A percentile compares a stretch with the other conserved stretches of the same genome.
phyloP scores from a whole-genome alignment of 2,113 vertebrate species.

The Carassius carassius region DNA sequence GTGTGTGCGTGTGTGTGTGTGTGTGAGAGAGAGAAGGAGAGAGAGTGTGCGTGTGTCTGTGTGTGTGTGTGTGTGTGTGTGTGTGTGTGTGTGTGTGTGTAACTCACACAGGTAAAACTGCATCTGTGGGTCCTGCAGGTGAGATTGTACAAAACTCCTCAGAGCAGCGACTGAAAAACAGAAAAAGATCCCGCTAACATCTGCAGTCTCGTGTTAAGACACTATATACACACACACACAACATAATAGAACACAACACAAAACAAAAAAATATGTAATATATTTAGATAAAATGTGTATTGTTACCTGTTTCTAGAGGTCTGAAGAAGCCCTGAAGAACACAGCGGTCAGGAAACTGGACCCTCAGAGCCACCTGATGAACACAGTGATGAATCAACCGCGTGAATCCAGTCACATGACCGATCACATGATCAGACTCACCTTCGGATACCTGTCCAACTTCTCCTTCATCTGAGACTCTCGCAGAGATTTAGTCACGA shows the following conservation, averaged over 20 bases:
- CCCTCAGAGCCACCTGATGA: conserved; percentile 86
- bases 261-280: neutral
- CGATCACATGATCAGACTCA: conserved; percentile 58
- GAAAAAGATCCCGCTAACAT: conserved; percentile 17
- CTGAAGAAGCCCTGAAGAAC: conserved; percentile 92
- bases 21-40: no score
- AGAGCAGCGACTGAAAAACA: conserved; percentile 80
- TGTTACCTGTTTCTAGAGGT: conserved; percentile 86
- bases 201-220: neutral
- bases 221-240: conserved; percentile 18
- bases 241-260: neutral
- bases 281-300: neutral
- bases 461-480: conserved; percentile 87
- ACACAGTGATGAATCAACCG: neutral
- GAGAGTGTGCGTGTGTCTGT: conserved; percentile 11
- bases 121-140: conserved; percentile 81
- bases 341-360: conserved; percentile 90
- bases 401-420: neutral
- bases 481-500: conserved; percentile 83
- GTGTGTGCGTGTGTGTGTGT: neutral
- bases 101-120: conserved; percentile 91
- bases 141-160: conserved; percentile 82
- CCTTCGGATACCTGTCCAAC: conserved; percentile 89
- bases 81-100: neutral
- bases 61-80: neutral